Conservation (phyloP, 2,797 vertebrate species). For the Myotis pilosus region DNA sequence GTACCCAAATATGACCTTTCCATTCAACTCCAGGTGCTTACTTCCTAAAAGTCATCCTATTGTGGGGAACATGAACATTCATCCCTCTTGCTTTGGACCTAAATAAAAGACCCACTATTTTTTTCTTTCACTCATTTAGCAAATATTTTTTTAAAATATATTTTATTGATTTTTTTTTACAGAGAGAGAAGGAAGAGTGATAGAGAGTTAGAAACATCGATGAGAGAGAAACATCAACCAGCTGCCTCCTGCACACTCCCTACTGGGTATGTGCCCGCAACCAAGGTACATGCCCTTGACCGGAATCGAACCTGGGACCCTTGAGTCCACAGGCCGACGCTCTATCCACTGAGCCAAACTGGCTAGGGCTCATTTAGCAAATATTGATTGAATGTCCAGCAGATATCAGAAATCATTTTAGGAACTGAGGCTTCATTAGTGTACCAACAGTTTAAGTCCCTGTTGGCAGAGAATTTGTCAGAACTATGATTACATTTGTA, state of each 20-base stretch:
- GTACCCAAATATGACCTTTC: not conserved
- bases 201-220: too few relatives aligned
- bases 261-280: too few relatives aligned
- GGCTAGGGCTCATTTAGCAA: not conserved
- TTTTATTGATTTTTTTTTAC: too few relatives aligned
- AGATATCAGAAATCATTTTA: not conserved
- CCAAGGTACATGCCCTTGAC: too few relatives aligned
- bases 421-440: not conserved
- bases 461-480: not conserved
- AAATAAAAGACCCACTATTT: not conserved
- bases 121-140: not conserved
- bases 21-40: not conserved
- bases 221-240: too few relatives aligned
- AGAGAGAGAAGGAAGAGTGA: too few relatives aligned
- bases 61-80: not conserved
- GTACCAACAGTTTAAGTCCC: not conserved
- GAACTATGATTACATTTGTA: not conserved
- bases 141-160: too few relatives aligned
- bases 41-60: not conserved
- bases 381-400: not conserved
- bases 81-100: not conserved
- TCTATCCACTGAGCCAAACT: too few relatives aligned
- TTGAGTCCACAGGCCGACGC: too few relatives aligned
- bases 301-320: too few relatives aligned
- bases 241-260: too few relatives aligned